Evolutionary conservation across 2,888 invertebrate genomes (phyloP), one percentile per base, ranked within the genome.

Genomic region (Oscheius sp.): DNA sequence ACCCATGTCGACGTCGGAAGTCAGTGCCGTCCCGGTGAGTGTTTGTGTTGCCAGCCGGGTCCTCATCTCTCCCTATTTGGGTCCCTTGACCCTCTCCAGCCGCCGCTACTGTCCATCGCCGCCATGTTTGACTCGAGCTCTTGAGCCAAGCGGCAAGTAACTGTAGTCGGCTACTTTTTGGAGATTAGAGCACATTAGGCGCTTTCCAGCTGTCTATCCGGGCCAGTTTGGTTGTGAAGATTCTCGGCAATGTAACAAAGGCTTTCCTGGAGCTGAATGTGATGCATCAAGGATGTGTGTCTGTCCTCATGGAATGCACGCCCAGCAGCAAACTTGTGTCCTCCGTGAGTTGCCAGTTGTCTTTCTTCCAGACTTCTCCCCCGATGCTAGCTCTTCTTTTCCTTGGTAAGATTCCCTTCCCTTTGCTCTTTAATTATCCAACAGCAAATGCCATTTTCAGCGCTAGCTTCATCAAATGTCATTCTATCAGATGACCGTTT

Each of bases 191-290:
- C 37, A 48, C 23, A 6, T 8, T 15, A 33, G 34, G 20, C 17
- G n/a, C n/a, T n/a, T n/a, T n/a, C 69, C 70, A 84, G 83, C 79
- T 1, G 74, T 84, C 25, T 82, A 82, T 65, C 84, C 84, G 8
- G 84, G 84, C 6, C 77, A 82, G 48, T 72, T 69, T 57, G 84
- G 85, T 31, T 85, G 84, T 70, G 77, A 80, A 37, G 85, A 85
- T 61, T 65, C 75, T 8, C 71, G 81, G 8, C 85, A 85, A 64
- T 85, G 85, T 65, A 73, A 73, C 52, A 74, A 78, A 48, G 81
- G 79, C 12, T 84, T 78, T 57, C 82, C 84, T 4, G 84, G 82
- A 12, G 76, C 83, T 6, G 72, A 78, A 23, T 85, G 85, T 69
- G 75, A 79, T 53, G 65, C 69, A 20, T 67, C 74, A 23, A 61